These are phyloP conservation scores for Anthonomus grandis DNA, from an alignment of 1,140 invertebrate genomes.

Conservation along the genomic window DNA sequence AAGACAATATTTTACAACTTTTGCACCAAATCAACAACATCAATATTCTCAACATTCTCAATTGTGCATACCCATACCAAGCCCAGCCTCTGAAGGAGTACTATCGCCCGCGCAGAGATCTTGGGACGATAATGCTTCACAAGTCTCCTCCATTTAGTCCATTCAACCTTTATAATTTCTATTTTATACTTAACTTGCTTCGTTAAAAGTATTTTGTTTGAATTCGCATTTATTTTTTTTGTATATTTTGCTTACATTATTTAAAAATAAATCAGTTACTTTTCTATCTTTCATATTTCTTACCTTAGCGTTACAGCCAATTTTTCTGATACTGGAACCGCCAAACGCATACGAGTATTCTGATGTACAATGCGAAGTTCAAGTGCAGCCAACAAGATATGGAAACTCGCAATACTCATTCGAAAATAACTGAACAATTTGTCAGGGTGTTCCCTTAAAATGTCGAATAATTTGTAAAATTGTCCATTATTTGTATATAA, in stretches of 20 bases:
- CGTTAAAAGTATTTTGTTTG: neutral
- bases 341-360: constrained; percentile 9
- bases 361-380: constrained; percentile 9
- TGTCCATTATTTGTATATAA: too few relatives aligned
- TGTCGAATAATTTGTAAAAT: constrained; percentile 12
- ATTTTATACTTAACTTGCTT: neutral
- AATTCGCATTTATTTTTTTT: neutral
- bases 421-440: too few relatives aligned
- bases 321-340: constrained; percentile 14
- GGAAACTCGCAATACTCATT: neutral
- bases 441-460: constrained; percentile 6
- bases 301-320: constrained; percentile 12
- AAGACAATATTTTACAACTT: too few relatives aligned
- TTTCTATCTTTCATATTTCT: neutral
- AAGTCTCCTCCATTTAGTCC: too few relatives aligned
- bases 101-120: too few relatives aligned
- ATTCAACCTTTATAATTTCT: too few relatives aligned
- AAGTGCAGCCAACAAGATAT: constrained; percentile 7
- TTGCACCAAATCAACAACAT: too few relatives aligned
- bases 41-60: too few relatives aligned
- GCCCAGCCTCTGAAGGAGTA: too few relatives aligned
- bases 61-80: too few relatives aligned
- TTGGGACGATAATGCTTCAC: neutral
- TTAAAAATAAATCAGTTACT: neutral
- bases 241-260: neutral